A percentile compares a stretch with the other conserved stretches of the same genome.
These are phyloP conservation scores for Copidosoma aretas DNA, from an alignment of 2,888 invertebrate species.

Conservation along the genomic window DNA sequence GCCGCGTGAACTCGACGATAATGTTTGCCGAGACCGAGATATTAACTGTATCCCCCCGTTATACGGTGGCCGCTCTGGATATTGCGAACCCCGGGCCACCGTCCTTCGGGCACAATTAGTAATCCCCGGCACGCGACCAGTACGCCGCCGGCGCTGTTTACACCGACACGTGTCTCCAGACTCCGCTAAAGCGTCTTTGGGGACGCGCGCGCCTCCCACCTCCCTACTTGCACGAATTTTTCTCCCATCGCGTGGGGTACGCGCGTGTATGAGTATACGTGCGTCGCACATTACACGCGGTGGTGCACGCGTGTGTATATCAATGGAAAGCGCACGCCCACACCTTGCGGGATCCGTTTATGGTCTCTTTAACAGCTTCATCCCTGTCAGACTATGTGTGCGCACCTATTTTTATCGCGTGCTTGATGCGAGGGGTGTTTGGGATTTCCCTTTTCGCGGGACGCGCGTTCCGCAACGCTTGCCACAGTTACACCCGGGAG, in stretches of 20 bases:
- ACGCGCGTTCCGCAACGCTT: background rate
- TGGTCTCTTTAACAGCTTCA: background rate
- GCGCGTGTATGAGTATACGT: too few species aligned
- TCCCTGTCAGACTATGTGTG: background rate
- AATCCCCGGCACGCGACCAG: constrained; percentile 57
- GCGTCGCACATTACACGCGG: background rate
- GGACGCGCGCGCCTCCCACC: background rate
- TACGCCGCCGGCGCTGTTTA: background rate
- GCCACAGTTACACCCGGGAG: too few species aligned
- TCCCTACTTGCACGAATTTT: background rate
- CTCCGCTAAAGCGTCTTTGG: too few species aligned
- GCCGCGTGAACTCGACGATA: constrained; percentile 50
- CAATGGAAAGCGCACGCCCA: too few species aligned
- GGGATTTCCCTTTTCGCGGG: background rate
- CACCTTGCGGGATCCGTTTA: background rate
- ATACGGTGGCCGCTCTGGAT: constrained; percentile 49
- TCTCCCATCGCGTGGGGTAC: background rate
- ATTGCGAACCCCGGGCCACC: constrained; percentile 56
- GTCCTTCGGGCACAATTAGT: constrained; percentile 59
- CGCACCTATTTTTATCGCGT: too few species aligned
- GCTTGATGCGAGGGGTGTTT: too few species aligned
- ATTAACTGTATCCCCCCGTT: constrained; percentile 57
- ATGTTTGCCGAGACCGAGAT: constrained; percentile 54
- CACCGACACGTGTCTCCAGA: constrained; percentile 31
- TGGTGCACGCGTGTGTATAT: background rate